A percentile compares a stretch with the other conserved stretches of the same genome.
Conservation (phyloP, 2,797 vertebrate species). For the Poecilia wingei region DNA sequence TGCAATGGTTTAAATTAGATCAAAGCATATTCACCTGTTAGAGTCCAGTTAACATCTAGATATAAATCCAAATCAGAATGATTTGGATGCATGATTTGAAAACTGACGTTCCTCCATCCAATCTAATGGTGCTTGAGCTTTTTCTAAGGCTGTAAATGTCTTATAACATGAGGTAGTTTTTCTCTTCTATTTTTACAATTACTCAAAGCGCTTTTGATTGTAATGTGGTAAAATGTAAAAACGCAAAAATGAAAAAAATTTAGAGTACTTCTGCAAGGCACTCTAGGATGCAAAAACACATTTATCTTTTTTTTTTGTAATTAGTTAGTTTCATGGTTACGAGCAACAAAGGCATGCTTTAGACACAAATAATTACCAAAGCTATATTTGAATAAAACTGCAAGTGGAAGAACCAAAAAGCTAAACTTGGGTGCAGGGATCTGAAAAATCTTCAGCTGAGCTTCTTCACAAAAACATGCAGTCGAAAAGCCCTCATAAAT, state of each 20-base stretch:
- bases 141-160: neutral
- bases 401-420: neutral
- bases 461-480: constrained; percentile 33
- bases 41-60: neutral
- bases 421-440: neutral
- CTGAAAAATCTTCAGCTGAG: constrained; percentile 19
- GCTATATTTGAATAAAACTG: neutral
- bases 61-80: neutral
- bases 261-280: neutral
- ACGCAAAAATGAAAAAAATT: neutral
- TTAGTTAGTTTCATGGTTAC: neutral
- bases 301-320: neutral
- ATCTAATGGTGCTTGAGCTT: neutral
- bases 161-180: neutral
- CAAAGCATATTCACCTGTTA: neutral
- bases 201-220: neutral
- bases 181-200: neutral
- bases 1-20: neutral
- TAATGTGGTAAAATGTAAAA: neutral
- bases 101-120: neutral
- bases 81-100: neutral
- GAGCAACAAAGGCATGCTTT: neutral
- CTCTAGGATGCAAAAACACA: neutral
- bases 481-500: constrained; percentile 51
- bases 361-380: neutral